Percentiles rank a stretch among this genome's conserved stretches.
These are phyloP conservation scores for Notospermus geniculatus DNA, from an alignment of 1,140 invertebrate genomes.

Conservation along the genomic window DNA sequence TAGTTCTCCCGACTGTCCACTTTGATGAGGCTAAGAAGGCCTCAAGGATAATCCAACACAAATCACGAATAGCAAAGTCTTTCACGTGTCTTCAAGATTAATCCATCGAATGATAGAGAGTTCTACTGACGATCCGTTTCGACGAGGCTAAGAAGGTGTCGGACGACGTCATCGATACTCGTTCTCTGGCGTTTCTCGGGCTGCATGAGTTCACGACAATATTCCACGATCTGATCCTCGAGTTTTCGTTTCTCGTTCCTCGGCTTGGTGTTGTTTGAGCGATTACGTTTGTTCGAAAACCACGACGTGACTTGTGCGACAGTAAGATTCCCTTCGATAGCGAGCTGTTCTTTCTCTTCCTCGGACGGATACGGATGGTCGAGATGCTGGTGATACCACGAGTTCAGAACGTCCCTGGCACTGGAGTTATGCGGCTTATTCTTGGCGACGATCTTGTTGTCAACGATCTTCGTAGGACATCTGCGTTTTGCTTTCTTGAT, in stretches of 20 bases:
- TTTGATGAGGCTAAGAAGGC: too few relatives aligned
- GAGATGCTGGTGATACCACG: conserved; percentile 43
- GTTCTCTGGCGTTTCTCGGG: neutral
- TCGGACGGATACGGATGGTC: conserved; percentile 46
- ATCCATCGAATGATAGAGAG: too few relatives aligned
- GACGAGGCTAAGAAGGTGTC: too few relatives aligned
- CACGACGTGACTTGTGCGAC: conserved; percentile 49
- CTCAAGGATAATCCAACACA: too few relatives aligned
- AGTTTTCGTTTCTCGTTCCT: conserved; percentile 24
- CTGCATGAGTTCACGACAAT: neutral
- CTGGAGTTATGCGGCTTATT: conserved; percentile 31
- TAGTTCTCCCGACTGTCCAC: too few relatives aligned
- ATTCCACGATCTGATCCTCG: neutral
- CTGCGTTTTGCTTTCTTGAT: too few relatives aligned
- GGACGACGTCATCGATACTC: too few relatives aligned
- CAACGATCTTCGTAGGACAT: too few relatives aligned
- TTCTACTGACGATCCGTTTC: too few relatives aligned
- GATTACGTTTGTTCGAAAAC: conserved; percentile 51
- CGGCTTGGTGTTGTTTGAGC: conserved; percentile 46
- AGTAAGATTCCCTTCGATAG: conserved; percentile 35
- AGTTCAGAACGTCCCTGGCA: conserved; percentile 37
- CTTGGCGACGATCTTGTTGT: conserved; percentile 11
- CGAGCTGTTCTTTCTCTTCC: conserved; percentile 39
- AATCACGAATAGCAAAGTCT: too few relatives aligned
- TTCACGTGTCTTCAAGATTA: too few relatives aligned